Base-by-base conservation (phyloP, 2,888 invertebrate genomes). In the Ophonus ardosiacus region DNA sequence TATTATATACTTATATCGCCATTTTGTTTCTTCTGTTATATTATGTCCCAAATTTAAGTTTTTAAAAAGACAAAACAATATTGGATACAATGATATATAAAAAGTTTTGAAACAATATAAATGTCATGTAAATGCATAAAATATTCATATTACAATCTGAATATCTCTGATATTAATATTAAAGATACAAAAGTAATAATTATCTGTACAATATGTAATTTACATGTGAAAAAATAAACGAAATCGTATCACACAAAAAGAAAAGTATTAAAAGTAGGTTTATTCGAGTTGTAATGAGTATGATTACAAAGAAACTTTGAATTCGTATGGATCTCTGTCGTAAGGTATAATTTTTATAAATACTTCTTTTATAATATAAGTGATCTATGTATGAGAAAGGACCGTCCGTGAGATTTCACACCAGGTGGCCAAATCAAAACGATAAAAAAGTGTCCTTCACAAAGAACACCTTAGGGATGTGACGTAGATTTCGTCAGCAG, bases 341-440 rank as follows among this genome's bases (percentile, higher is more conserved):
- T 6, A 17, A 59, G 59, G 17, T 59, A 59, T 59, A 59, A 59
- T 59, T 59, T 59, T 13, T 51, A 51, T 51, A 51, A 59, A 59
- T 17, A 59, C 17, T 59, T 59, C 59, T 59, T 59, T 59, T 59
- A 10, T 56, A n/a, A n/a, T 56, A 56, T 56, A 56, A 56, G 31
- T 31, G 31, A 56, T n/a, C 10, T 56, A 56, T n/a, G 15, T 59
- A 17, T 59, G 59, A 15, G 59, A 59, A 59, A 10, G 6, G 5
- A 15, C 0, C 17, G 59, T 59, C n/a, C 17, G 59, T 59, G 17
- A 15, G 59, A 59, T 17, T 59, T 59, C 59, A 59, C 59, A 59
- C 59, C 59, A 59, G 59, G 17, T 59, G 59, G 59, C 7, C 17
- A 59, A 59, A 59, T 59, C 59, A 59, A 59, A 56, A 56, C n/a